Percentiles rank a stretch among this genome's conserved stretches.
Evolutionary conservation across 2,113 vertebrate species (phyloP).

Genomic region (Chaetodon auriga): DNA sequence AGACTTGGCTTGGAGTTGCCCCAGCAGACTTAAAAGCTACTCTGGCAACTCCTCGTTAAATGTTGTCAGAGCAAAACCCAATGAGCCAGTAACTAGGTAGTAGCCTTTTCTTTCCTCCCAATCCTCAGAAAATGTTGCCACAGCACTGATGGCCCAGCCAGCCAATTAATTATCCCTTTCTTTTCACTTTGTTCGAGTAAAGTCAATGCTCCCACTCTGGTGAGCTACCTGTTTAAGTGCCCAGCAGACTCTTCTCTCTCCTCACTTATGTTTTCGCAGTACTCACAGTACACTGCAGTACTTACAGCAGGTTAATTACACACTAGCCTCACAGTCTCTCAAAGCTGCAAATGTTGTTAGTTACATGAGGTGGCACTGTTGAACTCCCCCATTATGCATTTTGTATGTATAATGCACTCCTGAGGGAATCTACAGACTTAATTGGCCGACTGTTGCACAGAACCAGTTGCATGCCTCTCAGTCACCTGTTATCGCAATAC

Average conservation of each 20-base stretch:
- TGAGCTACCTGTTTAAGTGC: slow-evolving; percentile 35
- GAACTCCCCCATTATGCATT: slow-evolving; percentile 36
- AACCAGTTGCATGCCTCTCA: slow-evolving; percentile 41
- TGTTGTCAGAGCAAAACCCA: slow-evolving; percentile 10
- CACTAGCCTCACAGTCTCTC: slow-evolving; percentile 36
- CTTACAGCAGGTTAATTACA: slow-evolving; percentile 62
- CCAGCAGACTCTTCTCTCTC: slow-evolving; percentile 22
- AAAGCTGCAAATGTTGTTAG: slow-evolving; percentile 40
- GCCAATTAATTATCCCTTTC: slow-evolving; percentile 32
- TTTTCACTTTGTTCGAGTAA: slow-evolving; percentile 23
- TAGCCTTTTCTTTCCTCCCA: background rate
- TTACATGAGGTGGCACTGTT: slow-evolving; percentile 39
- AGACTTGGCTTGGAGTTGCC: background rate
- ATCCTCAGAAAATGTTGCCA: slow-evolving; percentile 26
- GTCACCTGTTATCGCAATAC: slow-evolving; percentile 43
- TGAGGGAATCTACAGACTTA: slow-evolving; percentile 29
- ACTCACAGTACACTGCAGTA: slow-evolving; percentile 24
- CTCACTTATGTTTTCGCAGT: slow-evolving; percentile 35
- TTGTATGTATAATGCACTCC: slow-evolving; percentile 34
- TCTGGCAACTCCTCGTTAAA: slow-evolving; percentile 10
- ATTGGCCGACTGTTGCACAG: slow-evolving; percentile 51
- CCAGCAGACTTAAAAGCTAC: background rate
- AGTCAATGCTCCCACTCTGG: slow-evolving; percentile 28
- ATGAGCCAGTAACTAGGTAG: slow-evolving; percentile 18
- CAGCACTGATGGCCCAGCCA: slow-evolving; percentile 9